phyloP scores from a whole-genome alignment of 1,140 invertebrate species.

The Acromyrmex charruanus region DNA sequence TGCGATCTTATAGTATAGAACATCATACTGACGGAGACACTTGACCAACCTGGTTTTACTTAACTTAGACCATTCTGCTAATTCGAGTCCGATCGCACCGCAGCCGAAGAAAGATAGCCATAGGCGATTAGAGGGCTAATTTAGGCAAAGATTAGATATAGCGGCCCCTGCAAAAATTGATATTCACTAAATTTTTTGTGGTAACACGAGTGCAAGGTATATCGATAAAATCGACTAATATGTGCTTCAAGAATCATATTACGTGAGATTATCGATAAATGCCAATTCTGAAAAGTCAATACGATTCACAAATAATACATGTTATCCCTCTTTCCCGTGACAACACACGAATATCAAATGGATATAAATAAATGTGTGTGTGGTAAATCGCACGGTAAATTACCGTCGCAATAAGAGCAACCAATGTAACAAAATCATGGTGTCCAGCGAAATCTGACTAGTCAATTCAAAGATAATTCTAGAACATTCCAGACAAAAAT shows the following conservation, averaged over 20 bases:
- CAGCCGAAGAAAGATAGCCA: conserved; percentile 76
- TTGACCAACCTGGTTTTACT: conserved; percentile 64
- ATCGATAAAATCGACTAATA: conserved; percentile 51
- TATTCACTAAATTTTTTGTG: conserved; percentile 70
- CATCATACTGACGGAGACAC: conserved; percentile 51
- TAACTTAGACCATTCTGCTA: conserved; percentile 66
- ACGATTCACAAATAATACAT: conserved; percentile 69
- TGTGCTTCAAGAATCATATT: conserved; percentile 39
- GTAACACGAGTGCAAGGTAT: conserved; percentile 34
- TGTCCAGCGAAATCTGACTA: too few species aligned
- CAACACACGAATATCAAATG: conserved; percentile 48
- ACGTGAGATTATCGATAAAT: conserved; percentile 36
- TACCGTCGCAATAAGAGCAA: conserved; percentile 35
- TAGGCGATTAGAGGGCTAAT: conserved; percentile 76
- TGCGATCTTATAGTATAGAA: conserved; percentile 50
- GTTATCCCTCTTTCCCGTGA: conserved; percentile 62
- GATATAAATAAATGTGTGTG: conserved; percentile 35
- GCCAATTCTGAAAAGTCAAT: conserved; percentile 50
- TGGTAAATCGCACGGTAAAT: conserved; percentile 44
- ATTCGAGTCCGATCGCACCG: conserved; percentile 68
- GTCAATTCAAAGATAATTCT: too few species aligned
- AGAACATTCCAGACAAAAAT: too few species aligned
- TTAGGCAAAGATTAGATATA: conserved; percentile 78
- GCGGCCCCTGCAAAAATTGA: conserved; percentile 77
- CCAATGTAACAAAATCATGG: conserved; percentile 19